Evolutionary conservation across 2,888 invertebrate genomes (phyloP).

Genomic region (Acronicta psi): DNA sequence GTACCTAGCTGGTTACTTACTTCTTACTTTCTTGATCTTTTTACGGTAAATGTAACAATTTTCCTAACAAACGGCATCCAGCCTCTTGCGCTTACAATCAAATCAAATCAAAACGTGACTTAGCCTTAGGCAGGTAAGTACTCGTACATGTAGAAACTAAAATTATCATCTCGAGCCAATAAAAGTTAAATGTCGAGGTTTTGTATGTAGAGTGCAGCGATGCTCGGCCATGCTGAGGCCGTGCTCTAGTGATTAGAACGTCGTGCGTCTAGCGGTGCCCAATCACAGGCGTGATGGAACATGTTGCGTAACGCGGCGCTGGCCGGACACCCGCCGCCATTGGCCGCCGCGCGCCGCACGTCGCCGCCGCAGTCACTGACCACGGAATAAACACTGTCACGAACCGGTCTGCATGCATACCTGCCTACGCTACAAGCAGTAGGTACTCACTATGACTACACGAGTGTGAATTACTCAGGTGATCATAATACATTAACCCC

Average conservation of each 20-base stretch:
- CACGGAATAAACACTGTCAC: slow-evolving; percentile 22
- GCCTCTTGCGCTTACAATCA: neutral
- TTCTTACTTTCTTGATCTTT: no score
- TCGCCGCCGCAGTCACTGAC: slow-evolving; percentile 41
- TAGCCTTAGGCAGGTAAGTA: no score
- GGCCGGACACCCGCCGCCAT: slow-evolving; percentile 30
- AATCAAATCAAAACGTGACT: slow-evolving; percentile 18
- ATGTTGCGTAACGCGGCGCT: slow-evolving; percentile 33
- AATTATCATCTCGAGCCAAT: slow-evolving; percentile 11
- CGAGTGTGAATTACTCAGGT: slow-evolving; percentile 1
- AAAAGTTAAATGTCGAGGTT: slow-evolving; percentile 13
- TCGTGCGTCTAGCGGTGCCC: slow-evolving; percentile 14
- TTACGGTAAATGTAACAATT: neutral
- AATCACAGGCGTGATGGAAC: slow-evolving; percentile 24
- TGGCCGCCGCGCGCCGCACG: slow-evolving; percentile 34
- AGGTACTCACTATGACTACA: slow-evolving; percentile 8
- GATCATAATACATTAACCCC: neutral
- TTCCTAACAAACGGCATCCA: slow-evolving; percentile 10
- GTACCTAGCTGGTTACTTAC: no score
- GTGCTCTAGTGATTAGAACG: slow-evolving; percentile 6
- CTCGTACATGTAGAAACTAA: neutral
- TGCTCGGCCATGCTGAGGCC: slow-evolving; percentile 6
- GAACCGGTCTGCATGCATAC: slow-evolving; percentile 46
- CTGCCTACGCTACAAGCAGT: slow-evolving; percentile 1
- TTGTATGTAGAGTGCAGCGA: slow-evolving; percentile 2